These are phyloP conservation scores for Camponotus floridanus DNA, from an alignment of 1,140 invertebrate species.

Conservation along the genomic window DNA sequence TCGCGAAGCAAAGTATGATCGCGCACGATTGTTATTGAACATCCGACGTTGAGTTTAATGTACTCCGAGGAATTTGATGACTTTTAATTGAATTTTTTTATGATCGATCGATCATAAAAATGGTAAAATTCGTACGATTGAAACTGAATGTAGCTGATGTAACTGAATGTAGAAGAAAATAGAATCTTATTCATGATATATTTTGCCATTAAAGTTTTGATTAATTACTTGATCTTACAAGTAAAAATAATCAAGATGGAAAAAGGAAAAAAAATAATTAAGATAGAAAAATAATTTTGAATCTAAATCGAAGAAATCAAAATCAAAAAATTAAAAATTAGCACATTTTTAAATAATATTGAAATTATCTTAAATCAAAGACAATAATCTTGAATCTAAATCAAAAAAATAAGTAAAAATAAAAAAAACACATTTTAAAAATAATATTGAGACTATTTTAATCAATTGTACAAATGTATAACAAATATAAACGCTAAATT, in stretches of 20 bases:
- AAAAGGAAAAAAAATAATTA: neutral
- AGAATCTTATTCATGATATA: neutral
- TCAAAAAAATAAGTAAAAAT: too few relatives aligned
- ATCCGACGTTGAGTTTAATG: neutral
- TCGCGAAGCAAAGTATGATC: conserved; percentile 1
- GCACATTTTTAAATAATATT: too few relatives aligned
- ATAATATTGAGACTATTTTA: too few relatives aligned
- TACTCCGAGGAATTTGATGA: conserved; percentile 45
- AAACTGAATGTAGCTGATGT: conserved; percentile 16
- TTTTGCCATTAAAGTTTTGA: neutral
- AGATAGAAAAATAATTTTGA: neutral
- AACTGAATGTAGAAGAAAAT: neutral
- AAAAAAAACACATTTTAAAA: neutral
- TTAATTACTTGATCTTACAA: neutral
- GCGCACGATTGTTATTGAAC: neutral
- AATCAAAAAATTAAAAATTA: too few relatives aligned
- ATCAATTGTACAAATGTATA: neutral
- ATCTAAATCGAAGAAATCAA: too few relatives aligned
- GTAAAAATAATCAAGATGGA: too few relatives aligned
- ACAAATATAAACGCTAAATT: neutral
- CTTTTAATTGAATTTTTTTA: too few relatives aligned
- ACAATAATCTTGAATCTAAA: too few relatives aligned
- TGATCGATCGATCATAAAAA: conserved; percentile 50
- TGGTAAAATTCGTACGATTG: neutral
- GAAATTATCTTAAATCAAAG: too few relatives aligned